phyloP scores from a whole-genome alignment of 2,888 invertebrate genomes.

The Nycteola revayana region DNA sequence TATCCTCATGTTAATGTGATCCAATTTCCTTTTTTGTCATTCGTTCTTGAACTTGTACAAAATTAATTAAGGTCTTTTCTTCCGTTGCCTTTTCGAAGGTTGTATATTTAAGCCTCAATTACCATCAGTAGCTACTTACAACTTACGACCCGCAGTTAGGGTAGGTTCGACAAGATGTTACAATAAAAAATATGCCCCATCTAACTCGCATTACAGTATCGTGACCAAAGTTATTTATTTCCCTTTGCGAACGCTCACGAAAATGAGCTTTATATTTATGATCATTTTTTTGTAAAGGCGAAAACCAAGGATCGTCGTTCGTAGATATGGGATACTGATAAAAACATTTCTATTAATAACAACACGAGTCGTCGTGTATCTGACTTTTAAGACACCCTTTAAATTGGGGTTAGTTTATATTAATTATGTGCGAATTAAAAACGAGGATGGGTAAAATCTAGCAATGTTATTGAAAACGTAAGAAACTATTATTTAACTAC shows the following conservation, averaged over 20 bases:
- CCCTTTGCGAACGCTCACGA: constrained; percentile 64
- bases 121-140: constrained; percentile 32
- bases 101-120: constrained; percentile 55
- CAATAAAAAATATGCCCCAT: constrained; percentile 60
- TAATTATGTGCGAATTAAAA: neutral
- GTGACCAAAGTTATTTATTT: constrained; percentile 70
- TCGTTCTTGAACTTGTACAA: constrained; percentile 57
- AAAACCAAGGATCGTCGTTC: constrained; percentile 45
- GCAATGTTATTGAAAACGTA: no score
- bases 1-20: no score
- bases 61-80: constrained; percentile 42
- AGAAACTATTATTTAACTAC: no score
- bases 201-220: constrained; percentile 65
- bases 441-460: no score
- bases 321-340: constrained; percentile 44
- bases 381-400: constrained; percentile 22
- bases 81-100: constrained; percentile 49
- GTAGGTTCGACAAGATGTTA: constrained; percentile 66
- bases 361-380: constrained; percentile 42
- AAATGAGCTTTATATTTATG: constrained; percentile 66
- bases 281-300: constrained; percentile 48
- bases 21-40: no score
- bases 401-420: constrained; percentile 5
- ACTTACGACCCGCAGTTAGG: constrained; percentile 51
- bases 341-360: constrained; percentile 51